Evolutionary conservation across 2,888 invertebrate species (phyloP), one percentile per base, ranked within the genome.

Genomic region (Microplitis deprimator): DNA sequence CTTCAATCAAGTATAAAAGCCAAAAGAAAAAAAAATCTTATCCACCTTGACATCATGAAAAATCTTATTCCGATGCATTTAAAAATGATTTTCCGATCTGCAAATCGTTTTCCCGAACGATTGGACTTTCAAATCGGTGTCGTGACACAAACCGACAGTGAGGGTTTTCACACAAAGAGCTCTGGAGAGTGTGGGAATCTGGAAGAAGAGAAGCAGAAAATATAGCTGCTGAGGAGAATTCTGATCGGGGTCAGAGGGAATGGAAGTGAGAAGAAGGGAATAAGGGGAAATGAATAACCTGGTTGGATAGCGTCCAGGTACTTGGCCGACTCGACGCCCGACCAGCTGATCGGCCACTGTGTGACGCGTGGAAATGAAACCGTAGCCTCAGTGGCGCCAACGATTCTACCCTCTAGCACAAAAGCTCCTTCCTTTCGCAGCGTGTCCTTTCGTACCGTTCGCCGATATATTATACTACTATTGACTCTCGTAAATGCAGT

Each of bases 241-340:
- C 13, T 4, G 17, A 62, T 17, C 29, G 6, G 13, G 59, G 20
- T 59, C 50, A 17, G 69, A 60, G 77, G 65, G 67, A 69, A 74
- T 64, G 76, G 76, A 69, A 78, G 77, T 73, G 77, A 50, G 74
- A 39, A 29, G 17, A 61, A 77, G 73, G 70, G 74, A 78, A 73
- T 61, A 74, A 79, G 75, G 80, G 50, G 79, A 77, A 82, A 78
- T 79, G 80, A 85, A 81, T 89, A 89, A 89, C 89, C 89, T 84
- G 88, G 88, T 89, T 89, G 89, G 88, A 88, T 86, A 83, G 75
- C 84, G 86, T 89, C 89, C 89, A 89, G 88, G 83, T 85, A 81
- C 75, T 70, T 71, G 77, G 61, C 71, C 67, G 67, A 64, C 68
- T 68, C 75, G 77, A 76, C 76, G 79, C 79, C 75, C 76, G 77